Evolutionary conservation across 1,140 invertebrate species (phyloP), one percentile per base, ranked within the genome.

Genomic region (Platyura marginata): DNA sequence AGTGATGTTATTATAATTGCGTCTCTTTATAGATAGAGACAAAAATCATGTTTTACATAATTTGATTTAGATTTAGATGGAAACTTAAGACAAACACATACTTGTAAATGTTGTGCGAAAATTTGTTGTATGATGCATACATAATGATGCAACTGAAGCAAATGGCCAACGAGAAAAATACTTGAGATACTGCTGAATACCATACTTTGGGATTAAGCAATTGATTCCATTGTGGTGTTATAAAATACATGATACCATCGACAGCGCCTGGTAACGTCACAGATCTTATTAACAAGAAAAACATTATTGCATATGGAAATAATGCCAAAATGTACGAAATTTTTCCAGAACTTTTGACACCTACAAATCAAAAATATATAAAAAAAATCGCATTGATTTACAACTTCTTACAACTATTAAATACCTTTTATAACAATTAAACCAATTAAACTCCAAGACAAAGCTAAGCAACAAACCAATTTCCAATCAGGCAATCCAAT

Each of bases 261-360:
- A 56, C 56, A 1, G 85, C 79, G 1, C 85, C 85, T 0, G 77
- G 71, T 41, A 91, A 59, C 0, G 83, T 84, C 62, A 79, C 51
- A 66, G 84, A 54, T 66, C 68, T 51, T 2, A 83, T 69, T 2
- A 92, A 63, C 1, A 91, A 60, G 2, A 79, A 74, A 1, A 80
- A 62, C 58, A 92, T 70, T n/a, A 91, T 71, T 1, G 88, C 65
- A 54, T 91, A 91, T 0, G 87, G 86, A 52, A 91, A 90, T 1
- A 88, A 55, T 1, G 86, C 86, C 0, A 87, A 70, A 55, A 90
- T 87, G 51, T 89, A 90, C 0, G 82, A 75, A 0, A 74, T 78
- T 61, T 81, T 83, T 29, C 81, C 80, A 0, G 77, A 79, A 48
- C 77, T 80, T 51, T 79, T 74, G 0, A 91, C 80, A 20, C 88